Conservation (phyloP, 1,140 invertebrate species). For the Micrasema minimum region DNA sequence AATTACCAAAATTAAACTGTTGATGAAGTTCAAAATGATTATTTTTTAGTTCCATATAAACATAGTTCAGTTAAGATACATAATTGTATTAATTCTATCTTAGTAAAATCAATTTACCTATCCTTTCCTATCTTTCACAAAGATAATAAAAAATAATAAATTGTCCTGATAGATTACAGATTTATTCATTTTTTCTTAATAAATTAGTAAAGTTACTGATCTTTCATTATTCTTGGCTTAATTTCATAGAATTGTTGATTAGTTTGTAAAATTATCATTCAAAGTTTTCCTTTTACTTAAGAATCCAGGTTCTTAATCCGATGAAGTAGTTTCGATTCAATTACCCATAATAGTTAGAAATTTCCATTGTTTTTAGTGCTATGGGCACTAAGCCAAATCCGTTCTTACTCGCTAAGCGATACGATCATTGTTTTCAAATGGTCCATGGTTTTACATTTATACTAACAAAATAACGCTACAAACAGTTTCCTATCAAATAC, state of each 20-base stretch:
- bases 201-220: not conserved
- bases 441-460: not conserved
- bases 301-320: not conserved
- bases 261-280: not conserved
- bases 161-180: not conserved
- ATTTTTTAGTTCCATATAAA: no score
- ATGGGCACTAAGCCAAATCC: slow-evolving; percentile 15
- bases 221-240: not conserved
- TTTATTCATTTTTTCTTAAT: not conserved
- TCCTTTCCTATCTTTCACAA: no score
- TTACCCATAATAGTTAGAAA: slow-evolving; percentile 2
- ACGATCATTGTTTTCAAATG: not conserved
- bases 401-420: not conserved
- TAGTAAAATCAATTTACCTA: no score
- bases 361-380: slow-evolving; percentile 1
- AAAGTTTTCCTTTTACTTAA: not conserved
- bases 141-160: no score
- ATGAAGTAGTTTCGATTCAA: not conserved
- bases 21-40: not conserved
- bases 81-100: no score
- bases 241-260: slow-evolving; percentile 1
- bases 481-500: not conserved
- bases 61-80: no score
- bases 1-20: not conserved
- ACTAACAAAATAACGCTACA: not conserved